These are phyloP conservation scores for Eurystomus gularis DNA, from an alignment of 2,113 vertebrate genomes.

Conservation along the genomic window DNA sequence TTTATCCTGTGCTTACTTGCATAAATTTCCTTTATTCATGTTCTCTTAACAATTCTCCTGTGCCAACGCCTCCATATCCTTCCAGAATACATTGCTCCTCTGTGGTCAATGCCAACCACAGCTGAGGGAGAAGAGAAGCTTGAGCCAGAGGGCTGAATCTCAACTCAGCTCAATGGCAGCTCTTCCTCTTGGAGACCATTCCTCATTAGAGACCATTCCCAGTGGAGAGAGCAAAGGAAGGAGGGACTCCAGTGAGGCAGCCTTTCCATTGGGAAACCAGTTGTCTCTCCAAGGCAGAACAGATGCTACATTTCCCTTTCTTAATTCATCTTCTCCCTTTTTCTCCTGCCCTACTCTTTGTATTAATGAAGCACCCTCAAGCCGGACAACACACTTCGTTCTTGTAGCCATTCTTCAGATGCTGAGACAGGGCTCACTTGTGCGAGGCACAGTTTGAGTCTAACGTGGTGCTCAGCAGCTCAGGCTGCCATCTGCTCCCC, in stretches of 20 bases:
- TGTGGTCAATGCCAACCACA: neutral
- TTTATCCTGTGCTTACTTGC: neutral
- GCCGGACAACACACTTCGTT: neutral
- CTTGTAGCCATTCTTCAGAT: neutral
- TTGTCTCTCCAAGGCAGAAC: neutral
- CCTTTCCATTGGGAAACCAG: neutral
- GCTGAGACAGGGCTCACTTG: neutral
- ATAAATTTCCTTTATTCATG: fast-evolving
- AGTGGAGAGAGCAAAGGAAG: neutral
- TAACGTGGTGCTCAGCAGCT: fast-evolving
- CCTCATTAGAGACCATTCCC: neutral
- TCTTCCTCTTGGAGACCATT: neutral
- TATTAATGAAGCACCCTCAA: neutral
- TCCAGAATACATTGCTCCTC: neutral
- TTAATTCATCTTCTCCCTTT: neutral
- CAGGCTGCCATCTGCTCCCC: neutral
- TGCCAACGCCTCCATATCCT: neutral
- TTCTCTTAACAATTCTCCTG: neutral
- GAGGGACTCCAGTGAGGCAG: neutral
- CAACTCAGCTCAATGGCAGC: neutral
- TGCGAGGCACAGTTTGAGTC: fast-evolving
- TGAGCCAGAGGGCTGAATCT: neutral
- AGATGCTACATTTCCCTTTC: neutral
- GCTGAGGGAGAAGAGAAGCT: neutral
- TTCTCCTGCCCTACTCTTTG: neutral